These are phyloP conservation scores for Chrysomallon squamiferum DNA, from an alignment of 1,140 invertebrate genomes.

Conservation along the genomic window DNA sequence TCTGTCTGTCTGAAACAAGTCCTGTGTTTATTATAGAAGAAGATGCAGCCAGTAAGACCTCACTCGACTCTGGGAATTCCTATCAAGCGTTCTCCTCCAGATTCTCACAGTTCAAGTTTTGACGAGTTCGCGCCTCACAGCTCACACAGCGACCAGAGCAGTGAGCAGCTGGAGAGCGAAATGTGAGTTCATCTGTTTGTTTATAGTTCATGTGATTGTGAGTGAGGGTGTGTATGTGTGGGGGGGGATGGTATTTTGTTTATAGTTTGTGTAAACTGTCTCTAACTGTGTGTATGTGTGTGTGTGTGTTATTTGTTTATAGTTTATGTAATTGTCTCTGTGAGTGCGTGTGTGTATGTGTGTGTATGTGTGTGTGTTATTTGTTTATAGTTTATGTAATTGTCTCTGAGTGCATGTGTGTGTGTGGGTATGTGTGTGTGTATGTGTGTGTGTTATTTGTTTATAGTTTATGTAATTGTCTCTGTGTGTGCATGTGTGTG, in stretches of 20 bases:
- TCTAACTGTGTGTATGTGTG: background rate
- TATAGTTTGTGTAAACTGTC: background rate
- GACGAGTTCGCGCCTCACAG: conserved; percentile 21
- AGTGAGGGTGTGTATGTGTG: background rate
- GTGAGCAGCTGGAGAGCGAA: conserved; percentile 26
- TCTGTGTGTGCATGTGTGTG: too few species aligned
- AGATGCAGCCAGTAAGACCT: conserved; percentile 31
- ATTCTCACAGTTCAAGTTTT: conserved; percentile 34
- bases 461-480: too few species aligned
- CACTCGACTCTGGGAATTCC: conserved; percentile 53
- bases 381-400: background rate
- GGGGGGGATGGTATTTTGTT: background rate
- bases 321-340: background rate
- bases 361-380: background rate
- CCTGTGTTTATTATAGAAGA: conserved; percentile 22
- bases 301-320: background rate
- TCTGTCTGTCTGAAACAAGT: too few species aligned
- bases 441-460: background rate
- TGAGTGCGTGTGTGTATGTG: background rate
- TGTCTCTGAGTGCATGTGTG: background rate
- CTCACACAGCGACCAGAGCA: conserved; percentile 26
- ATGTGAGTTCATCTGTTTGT: conserved; percentile 4
- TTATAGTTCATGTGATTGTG: conserved; percentile 13
- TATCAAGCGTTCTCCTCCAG: conserved; percentile 16
- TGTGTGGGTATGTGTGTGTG: background rate